phyloP scores from a whole-genome alignment of 2,888 invertebrate genomes.

The Orthosia cruda region DNA sequence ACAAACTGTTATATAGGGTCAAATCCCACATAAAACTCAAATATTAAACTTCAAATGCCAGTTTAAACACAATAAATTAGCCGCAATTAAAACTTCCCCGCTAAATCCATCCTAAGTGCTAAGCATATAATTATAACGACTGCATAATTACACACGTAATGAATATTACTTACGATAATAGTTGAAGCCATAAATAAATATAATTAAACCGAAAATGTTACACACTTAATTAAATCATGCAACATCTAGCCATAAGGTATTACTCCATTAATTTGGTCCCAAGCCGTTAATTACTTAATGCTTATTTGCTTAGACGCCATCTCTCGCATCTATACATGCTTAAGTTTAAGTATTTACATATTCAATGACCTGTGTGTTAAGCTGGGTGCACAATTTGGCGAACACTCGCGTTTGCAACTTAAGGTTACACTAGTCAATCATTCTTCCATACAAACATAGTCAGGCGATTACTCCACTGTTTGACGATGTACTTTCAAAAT shows the following conservation, averaged over 20 bases:
- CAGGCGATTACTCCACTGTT: no score
- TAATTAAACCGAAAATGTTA: slow-evolving; percentile 41
- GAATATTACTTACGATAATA: slow-evolving; percentile 47
- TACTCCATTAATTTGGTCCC: slow-evolving; percentile 29
- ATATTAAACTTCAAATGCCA: slow-evolving; percentile 13
- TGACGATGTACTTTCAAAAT: no score
- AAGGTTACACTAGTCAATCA: no score
- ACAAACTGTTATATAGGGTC: background rate
- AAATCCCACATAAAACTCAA: slow-evolving; percentile 6
- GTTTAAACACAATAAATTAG: slow-evolving; percentile 4
- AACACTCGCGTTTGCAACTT: slow-evolving; percentile 47
- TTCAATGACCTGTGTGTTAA: slow-evolving; percentile 69
- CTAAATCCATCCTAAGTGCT: slow-evolving; percentile 9
- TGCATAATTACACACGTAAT: slow-evolving; percentile 41
- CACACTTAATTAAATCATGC: slow-evolving; percentile 40
- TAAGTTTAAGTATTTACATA: slow-evolving; percentile 73
- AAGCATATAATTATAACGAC: slow-evolving; percentile 41
- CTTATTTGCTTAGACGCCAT: slow-evolving; percentile 49
- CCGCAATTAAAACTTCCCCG: slow-evolving; percentile 28
- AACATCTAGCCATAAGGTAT: slow-evolving; percentile 17
- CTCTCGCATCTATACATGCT: slow-evolving; percentile 31
- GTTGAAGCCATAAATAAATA: slow-evolving; percentile 45
- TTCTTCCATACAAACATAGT: no score
- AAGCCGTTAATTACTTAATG: slow-evolving; percentile 41
- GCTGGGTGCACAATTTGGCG: slow-evolving; percentile 40